A percentile compares a stretch with the other conserved stretches of the same genome.
phyloP scores from a whole-genome alignment of 2,888 invertebrate genomes.

The Xiphydria camelus region DNA sequence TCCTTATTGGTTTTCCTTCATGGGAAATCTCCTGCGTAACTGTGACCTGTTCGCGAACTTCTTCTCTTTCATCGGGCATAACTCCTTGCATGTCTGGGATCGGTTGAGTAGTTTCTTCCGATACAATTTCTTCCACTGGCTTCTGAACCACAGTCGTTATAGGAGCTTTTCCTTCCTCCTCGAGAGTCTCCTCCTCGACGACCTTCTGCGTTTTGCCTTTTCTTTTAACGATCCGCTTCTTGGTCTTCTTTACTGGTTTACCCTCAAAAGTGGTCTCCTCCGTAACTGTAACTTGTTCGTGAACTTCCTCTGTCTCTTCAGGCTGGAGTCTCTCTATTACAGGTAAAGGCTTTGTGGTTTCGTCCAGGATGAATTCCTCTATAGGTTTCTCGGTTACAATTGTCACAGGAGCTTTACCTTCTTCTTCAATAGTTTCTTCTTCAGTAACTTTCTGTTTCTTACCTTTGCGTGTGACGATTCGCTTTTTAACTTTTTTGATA shows the following conservation, averaged over 20 bases:
- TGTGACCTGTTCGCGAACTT: conserved; percentile 55
- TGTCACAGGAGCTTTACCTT: conserved; percentile 15
- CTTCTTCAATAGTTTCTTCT: conserved; percentile 32
- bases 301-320: conserved; percentile 31
- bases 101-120: conserved; percentile 30
- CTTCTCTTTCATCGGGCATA: conserved; percentile 24
- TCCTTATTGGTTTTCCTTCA: conserved; percentile 15
- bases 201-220: conserved; percentile 55
- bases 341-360: conserved; percentile 27
- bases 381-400: conserved; percentile 46
- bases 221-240: conserved; percentile 52
- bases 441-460: conserved; percentile 29
- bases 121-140: conserved; percentile 32
- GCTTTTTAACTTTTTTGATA: conserved; percentile 48
- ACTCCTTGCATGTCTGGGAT: conserved; percentile 28
- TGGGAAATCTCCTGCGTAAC: conserved; percentile 52
- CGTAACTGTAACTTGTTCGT: conserved; percentile 29
- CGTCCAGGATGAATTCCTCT: conserved; percentile 34
- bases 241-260: conserved; percentile 39
- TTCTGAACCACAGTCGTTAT: conserved; percentile 47
- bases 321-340: conserved; percentile 27
- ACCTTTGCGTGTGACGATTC: conserved; percentile 52
- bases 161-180: conserved; percentile 53
- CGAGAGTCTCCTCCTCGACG: conserved; percentile 53
- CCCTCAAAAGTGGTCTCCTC: conserved; percentile 32